Percentiles rank a stretch among this genome's conserved stretches.
Evolutionary conservation across 2,113 vertebrate species (phyloP).

Genomic region (Steatornis caripensis): DNA sequence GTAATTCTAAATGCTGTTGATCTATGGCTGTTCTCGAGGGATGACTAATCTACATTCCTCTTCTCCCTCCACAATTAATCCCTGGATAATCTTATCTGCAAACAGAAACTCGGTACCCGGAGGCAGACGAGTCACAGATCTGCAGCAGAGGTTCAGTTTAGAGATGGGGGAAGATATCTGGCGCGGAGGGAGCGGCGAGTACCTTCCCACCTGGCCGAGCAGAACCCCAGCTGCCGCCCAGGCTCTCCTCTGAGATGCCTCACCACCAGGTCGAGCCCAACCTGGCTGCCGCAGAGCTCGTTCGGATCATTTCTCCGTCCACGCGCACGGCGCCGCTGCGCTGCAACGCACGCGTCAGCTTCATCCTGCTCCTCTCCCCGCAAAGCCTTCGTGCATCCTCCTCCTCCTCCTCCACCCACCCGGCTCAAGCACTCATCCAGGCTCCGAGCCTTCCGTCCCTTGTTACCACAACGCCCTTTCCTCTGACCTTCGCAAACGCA

Average conservation of each 20-base stretch:
- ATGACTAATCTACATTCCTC: conserved; percentile 46
- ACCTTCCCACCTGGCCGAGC: neutral
- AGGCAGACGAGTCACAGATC: conserved; percentile 31
- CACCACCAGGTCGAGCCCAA: neutral
- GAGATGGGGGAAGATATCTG: neutral
- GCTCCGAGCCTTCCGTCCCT: neutral
- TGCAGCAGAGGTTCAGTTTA: neutral
- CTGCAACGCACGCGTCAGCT: neutral
- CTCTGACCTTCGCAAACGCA: neutral
- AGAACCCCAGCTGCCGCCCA: neutral
- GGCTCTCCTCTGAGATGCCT: accelerated
- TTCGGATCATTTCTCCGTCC: neutral
- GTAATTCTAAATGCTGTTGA: conserved; percentile 54
- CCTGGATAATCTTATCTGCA: conserved; percentile 57
- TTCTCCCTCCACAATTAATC: conserved; percentile 63
- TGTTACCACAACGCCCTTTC: neutral
- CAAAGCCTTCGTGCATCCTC: neutral
- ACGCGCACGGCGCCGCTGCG: accelerated
- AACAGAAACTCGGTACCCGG: neutral
- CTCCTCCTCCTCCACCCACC: neutral
- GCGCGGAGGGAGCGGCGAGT: neutral
- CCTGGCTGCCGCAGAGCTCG: accelerated
- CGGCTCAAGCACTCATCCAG: neutral
- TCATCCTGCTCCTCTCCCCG: neutral
- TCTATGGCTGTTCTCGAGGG: conserved; percentile 52